Percentiles rank a stretch among this genome's conserved stretches.
Evolutionary conservation across 2,888 invertebrate genomes (phyloP).

Genomic region (Trichacis sp.): DNA sequence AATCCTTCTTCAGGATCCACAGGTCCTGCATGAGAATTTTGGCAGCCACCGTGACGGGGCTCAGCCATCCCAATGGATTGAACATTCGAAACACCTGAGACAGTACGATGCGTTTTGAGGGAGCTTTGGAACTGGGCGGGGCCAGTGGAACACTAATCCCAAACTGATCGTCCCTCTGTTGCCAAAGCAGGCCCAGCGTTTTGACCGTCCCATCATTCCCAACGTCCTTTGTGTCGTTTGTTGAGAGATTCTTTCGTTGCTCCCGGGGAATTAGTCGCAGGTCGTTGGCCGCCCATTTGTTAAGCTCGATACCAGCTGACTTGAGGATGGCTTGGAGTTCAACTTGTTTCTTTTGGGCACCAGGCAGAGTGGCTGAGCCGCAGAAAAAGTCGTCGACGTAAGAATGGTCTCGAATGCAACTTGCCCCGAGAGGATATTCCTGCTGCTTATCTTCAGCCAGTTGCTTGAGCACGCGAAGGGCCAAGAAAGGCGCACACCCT

Average conservation of each 20-base stretch:
- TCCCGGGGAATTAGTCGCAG: neutral
- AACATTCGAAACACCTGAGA: neutral
- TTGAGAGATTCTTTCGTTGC: neutral
- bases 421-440: neutral
- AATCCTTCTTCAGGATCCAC: too few relatives aligned
- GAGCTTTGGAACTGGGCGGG: neutral
- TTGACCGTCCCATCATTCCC: neutral
- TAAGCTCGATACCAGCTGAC: neutral
- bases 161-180: neutral
- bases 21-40: neutral
- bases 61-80: neutral
- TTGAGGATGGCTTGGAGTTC: neutral
- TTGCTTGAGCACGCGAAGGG: neutral
- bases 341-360: neutral
- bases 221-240: neutral
- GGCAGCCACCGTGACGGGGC: neutral
- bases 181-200: neutral
- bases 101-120: neutral
- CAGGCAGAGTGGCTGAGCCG: neutral
- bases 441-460: neutral
- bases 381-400: conserved; percentile 1
- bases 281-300: neutral
- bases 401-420: neutral
- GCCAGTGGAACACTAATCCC: neutral
- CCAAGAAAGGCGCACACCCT: neutral